A percentile compares a stretch with the other conserved stretches of the same genome.
Evolutionary conservation across 92 coral and sea anemone genomes (phyloP).

Genomic region (Epizoanthus ramosus): DNA sequence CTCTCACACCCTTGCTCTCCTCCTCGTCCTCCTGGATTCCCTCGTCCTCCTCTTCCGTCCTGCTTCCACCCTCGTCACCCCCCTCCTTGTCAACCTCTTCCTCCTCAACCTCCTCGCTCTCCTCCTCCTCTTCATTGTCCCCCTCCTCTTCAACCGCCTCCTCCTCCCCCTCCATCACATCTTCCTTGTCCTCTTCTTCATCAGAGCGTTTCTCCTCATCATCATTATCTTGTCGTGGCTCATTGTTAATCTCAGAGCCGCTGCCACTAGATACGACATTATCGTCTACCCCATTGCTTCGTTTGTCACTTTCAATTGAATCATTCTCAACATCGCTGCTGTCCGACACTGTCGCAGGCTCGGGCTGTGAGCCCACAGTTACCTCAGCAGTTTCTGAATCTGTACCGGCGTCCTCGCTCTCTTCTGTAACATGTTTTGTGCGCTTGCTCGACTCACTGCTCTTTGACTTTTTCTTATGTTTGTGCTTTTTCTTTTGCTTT

Average conservation of each 20-base stretch:
- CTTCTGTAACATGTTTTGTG: not conserved
- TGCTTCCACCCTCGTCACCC: no score
- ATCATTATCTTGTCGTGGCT: not conserved
- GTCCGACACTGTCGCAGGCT: constrained; percentile 20
- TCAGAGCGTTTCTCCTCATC: constrained; percentile 12
- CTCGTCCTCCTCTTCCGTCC: no score
- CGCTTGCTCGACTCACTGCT: constrained; percentile 17
- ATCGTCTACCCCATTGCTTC: not conserved
- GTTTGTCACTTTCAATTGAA: constrained; percentile 5
- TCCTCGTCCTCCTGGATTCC: no score
- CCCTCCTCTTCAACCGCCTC: not conserved
- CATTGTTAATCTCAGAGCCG: constrained; percentile 7
- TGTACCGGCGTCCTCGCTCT: not conserved
- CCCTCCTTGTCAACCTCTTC: no score
- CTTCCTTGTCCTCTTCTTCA: not conserved
- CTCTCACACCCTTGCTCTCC: not conserved
- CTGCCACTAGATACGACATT: not conserved
- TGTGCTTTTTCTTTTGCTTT: constrained; percentile 37
- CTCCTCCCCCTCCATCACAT: not conserved
- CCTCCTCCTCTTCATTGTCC: constrained; percentile 1
- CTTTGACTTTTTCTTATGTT: constrained; percentile 31
- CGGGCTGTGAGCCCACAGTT: constrained; percentile 9
- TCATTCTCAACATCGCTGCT: constrained; percentile 22
- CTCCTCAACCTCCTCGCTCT: not conserved
- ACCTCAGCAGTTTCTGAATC: constrained; percentile 11